Conservation (phyloP, 2,888 invertebrate species). For the Endotricha flammealis region DNA sequence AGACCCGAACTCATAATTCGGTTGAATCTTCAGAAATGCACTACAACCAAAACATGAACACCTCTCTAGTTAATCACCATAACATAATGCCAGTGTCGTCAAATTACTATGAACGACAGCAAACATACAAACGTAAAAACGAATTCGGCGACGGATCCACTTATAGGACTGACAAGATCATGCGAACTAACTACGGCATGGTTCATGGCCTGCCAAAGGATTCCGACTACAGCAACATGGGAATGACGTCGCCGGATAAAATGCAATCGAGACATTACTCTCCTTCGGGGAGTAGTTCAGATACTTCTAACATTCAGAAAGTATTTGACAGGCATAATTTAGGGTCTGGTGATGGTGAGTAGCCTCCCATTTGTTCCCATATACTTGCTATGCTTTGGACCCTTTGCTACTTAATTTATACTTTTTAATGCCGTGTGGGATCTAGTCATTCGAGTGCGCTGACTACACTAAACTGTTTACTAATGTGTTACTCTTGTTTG, state of each 20-base stretch:
- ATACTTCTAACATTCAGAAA: constrained; percentile 46
- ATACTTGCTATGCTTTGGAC: constrained; percentile 29
- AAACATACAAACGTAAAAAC: constrained; percentile 59
- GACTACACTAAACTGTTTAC: constrained; percentile 14
- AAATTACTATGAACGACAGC: constrained; percentile 58
- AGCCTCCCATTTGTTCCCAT: constrained; percentile 19
- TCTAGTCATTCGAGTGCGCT: constrained; percentile 35
- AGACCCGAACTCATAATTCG: constrained; percentile 48
- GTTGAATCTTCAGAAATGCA: constrained; percentile 65
- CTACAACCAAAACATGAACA: constrained; percentile 49
- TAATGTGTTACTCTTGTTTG: not conserved
- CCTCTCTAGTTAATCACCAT: constrained; percentile 42
- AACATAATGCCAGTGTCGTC: constrained; percentile 50
- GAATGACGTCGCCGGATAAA: constrained; percentile 44
- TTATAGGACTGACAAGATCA: constrained; percentile 64
- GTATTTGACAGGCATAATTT: constrained; percentile 60
- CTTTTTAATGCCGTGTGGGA: constrained; percentile 29
- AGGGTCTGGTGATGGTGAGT: constrained; percentile 68
- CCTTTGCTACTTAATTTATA: constrained; percentile 31
- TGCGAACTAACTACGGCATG: constrained; percentile 59
- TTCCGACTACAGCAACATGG: constrained; percentile 45
- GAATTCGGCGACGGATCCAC: constrained; percentile 58
- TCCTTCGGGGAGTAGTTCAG: constrained; percentile 49
- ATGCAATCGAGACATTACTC: constrained; percentile 46
- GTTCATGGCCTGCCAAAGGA: constrained; percentile 50